A percentile compares a stretch with the other conserved stretches of the same genome.
Conservation (phyloP, 2,888 invertebrate species). For the Eretmocerus hayati region DNA sequence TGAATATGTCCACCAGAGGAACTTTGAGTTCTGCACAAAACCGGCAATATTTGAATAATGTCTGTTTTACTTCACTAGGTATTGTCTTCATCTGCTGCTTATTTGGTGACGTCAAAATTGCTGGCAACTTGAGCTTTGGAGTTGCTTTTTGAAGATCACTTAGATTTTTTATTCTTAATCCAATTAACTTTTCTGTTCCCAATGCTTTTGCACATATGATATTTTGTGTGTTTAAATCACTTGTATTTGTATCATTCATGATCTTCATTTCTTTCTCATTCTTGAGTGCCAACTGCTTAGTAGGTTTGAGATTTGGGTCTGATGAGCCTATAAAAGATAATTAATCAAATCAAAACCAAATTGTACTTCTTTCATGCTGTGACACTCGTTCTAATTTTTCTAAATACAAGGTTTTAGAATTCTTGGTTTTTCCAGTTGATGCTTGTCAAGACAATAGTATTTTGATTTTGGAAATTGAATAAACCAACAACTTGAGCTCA, state of each 20-base stretch:
- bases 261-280: background rate
- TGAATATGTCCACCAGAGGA: slow-evolving; percentile 43
- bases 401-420: too few relatives aligned
- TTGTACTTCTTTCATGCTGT: too few relatives aligned
- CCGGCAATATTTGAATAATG: slow-evolving; percentile 41
- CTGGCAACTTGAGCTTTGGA: slow-evolving; percentile 36
- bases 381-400: too few relatives aligned
- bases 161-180: slow-evolving; percentile 36
- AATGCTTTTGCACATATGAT: slow-evolving; percentile 16
- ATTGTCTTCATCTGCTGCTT: slow-evolving; percentile 16
- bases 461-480: too few relatives aligned
- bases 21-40: slow-evolving; percentile 43
- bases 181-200: slow-evolving; percentile 20
- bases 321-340: too few relatives aligned
- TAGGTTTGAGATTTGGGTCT: too few relatives aligned
- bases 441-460: too few relatives aligned
- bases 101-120: slow-evolving; percentile 8
- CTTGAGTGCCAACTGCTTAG: too few relatives aligned
- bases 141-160: slow-evolving; percentile 41
- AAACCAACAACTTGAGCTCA: too few relatives aligned
- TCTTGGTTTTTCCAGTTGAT: too few relatives aligned
- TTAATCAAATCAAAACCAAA: too few relatives aligned
- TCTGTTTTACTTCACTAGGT: slow-evolving; percentile 27
- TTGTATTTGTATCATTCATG: background rate
- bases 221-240: slow-evolving; percentile 9